Base-by-base conservation (phyloP, 2,888 invertebrate genomes). In the Ormyrus rosae region DNA sequence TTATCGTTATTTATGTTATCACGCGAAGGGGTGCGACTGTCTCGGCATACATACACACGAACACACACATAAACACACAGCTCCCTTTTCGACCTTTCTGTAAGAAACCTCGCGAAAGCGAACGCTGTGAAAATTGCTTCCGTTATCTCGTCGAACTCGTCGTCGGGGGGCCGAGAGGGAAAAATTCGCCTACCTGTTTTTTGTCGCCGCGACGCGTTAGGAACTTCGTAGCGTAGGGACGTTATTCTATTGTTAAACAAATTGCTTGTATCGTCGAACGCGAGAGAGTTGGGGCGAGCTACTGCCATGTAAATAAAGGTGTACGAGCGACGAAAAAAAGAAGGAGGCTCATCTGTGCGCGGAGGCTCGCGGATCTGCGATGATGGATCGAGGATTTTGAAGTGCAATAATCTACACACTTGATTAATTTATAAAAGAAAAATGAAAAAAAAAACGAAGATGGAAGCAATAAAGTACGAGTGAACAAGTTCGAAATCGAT, bases 1-100 rank as follows among this genome's bases (percentile, higher is more conserved):
- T 89, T 89, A 88, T 81, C 86, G 88, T 90, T 89, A 89, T 90
- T 90, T 90, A 90, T 90, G 89, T 88, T 89, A 83, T 34, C 34
- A 34, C 34, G 34, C 34, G 34, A 34, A 34, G 34, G 34, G 34
- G 34, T 34, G 34, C 34, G 34, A 34, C 4, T 34, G 34, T 34
- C 34, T 34, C 34, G 34, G 34, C 34, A 4, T 3, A 4, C 34
- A 4, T 0, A 4, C 34, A 34, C 34, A 2, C 34, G 34, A 1
- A 34, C 34, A 34, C 34, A 34, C 34, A 34, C 34, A 1, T 2
- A 34, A 1, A 34, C 34, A 34, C 34, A 34, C 34, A 34, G 0
- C 2, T 4, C 34, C 34, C 34, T 34, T 4, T 34, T 34, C 34
- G 34, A 34, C 34, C 34, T 34, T 3, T 34, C 34, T 2, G 34